Conservation (phyloP, 2,113 vertebrate species). For the Rhabdomys dilectus region DNA sequence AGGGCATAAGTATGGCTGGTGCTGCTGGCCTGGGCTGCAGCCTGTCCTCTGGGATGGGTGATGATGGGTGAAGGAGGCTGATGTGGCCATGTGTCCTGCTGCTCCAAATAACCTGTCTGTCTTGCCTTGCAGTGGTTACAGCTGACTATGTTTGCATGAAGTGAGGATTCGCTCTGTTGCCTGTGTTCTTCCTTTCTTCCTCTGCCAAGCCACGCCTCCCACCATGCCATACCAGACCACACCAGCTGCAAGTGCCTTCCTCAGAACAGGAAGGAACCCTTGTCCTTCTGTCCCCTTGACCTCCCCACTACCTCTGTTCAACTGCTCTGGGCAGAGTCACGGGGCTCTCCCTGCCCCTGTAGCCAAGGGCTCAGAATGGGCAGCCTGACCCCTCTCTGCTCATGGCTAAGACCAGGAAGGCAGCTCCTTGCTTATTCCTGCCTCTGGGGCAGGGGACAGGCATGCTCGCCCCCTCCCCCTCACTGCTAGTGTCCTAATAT, state of each 20-base stretch:
- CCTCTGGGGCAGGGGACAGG: background rate
- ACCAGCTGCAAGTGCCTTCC: conserved; percentile 84
- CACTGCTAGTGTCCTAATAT: background rate
- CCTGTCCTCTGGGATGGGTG: background rate
- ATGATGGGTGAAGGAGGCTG: background rate
- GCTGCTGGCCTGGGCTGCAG: background rate
- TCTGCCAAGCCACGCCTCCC: conserved; percentile 31
- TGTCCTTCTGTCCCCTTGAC: background rate
- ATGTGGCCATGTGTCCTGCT: too few species aligned
- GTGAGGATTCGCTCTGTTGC: background rate
- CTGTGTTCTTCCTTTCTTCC: background rate
- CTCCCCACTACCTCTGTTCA: background rate
- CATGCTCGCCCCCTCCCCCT: background rate
- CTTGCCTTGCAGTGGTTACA: conserved; percentile 85
- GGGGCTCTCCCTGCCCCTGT: background rate
- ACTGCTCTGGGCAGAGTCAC: background rate
- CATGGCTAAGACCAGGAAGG: background rate
- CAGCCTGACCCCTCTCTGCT: background rate
- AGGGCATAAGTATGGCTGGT: background rate
- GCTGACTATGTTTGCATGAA: conserved; percentile 89
- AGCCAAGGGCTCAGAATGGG: background rate
- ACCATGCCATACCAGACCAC: background rate
- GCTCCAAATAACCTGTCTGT: background rate
- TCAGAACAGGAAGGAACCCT: background rate
- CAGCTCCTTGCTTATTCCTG: conserved; percentile 25